A percentile compares a stretch with the other conserved stretches of the same genome.
These are phyloP conservation scores for Notodromas monacha DNA, from an alignment of 2,888 invertebrate genomes.

Conservation along the genomic window DNA sequence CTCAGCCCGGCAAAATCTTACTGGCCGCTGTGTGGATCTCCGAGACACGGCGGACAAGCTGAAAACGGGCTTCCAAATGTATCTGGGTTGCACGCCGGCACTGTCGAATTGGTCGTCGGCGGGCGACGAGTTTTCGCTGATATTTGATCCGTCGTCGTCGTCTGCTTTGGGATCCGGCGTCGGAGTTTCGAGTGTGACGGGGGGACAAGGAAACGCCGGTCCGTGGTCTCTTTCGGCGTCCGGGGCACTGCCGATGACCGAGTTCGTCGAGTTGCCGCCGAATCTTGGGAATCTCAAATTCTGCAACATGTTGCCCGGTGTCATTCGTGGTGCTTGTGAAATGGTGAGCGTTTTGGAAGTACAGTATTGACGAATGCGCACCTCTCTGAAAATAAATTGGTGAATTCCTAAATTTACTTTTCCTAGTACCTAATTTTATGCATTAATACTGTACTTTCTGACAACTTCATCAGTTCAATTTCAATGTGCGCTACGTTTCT, in stretches of 20 bases:
- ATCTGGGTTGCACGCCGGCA: neutral
- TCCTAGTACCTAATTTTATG: too few relatives aligned
- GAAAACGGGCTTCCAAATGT: conserved; percentile 8
- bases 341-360: too few relatives aligned
- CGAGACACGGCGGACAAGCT: conserved; percentile 74
- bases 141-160: conserved; percentile 62
- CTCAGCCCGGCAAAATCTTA: conserved; percentile 45
- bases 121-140: conserved; percentile 47
- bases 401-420: too few relatives aligned
- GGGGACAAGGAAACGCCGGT: too few relatives aligned
- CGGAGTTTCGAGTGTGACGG: too few relatives aligned
- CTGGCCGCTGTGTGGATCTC: conserved; percentile 69
- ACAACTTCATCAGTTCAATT: too few relatives aligned
- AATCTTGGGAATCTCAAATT: conserved; percentile 44
- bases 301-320: conserved; percentile 64
- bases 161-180: too few relatives aligned
- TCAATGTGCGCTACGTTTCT: too few relatives aligned
- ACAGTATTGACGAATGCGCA: too few relatives aligned
- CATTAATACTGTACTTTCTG: too few relatives aligned
- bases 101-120: conserved; percentile 2
- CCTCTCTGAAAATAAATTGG: too few relatives aligned
- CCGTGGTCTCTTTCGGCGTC: conserved; percentile 84
- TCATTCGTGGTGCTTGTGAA: conserved; percentile 68
- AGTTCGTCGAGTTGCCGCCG: conserved; percentile 81
- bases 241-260: conserved; percentile 70